A percentile compares a stretch with the other conserved stretches of the same genome.
Evolutionary conservation across 92 coral and sea anemone genomes (phyloP).

Genomic region (Hydrozoanthus gracilis): DNA sequence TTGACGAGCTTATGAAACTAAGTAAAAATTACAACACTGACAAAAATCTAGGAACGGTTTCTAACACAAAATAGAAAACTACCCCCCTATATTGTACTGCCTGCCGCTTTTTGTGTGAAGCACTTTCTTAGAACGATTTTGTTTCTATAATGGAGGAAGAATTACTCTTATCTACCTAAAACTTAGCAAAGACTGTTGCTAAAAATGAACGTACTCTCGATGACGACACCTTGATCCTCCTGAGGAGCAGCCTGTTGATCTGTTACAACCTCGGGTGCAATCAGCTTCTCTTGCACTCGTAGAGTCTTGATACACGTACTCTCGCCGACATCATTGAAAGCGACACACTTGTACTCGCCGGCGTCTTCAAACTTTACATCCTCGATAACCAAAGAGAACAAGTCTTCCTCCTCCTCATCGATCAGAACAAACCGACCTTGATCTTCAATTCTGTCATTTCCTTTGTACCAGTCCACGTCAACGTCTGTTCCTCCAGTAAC

Average conservation of each 20-base stretch:
- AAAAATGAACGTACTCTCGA: background rate
- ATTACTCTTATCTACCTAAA: too few relatives aligned
- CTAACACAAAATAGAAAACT: too few relatives aligned
- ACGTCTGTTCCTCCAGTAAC: slow-evolving; percentile 78
- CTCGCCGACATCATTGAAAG: slow-evolving; percentile 88
- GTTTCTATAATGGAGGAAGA: too few relatives aligned
- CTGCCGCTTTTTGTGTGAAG: too few relatives aligned
- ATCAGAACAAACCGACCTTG: slow-evolving; percentile 84
- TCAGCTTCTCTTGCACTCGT: slow-evolving; percentile 65
- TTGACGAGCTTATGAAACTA: too few relatives aligned
- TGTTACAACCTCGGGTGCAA: slow-evolving; percentile 68
- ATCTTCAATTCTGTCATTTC: slow-evolving; percentile 76
- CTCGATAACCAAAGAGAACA: slow-evolving; percentile 81
- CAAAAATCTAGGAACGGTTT: too few relatives aligned
- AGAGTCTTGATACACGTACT: slow-evolving; percentile 73
- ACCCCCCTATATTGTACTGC: too few relatives aligned
- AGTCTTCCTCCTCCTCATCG: slow-evolving; percentile 79
- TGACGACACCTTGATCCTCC: slow-evolving; percentile 55
- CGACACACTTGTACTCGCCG: slow-evolving; percentile 88
- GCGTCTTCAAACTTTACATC: slow-evolving; percentile 78
- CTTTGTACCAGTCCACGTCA: slow-evolving; percentile 95
- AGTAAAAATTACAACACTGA: too few relatives aligned
- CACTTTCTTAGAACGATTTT: too few relatives aligned
- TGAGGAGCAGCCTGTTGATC: slow-evolving; percentile 67
- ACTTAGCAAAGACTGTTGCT: too few relatives aligned